Conservation (phyloP, 2,113 vertebrate genomes). For the Ceyx cyanopectus region DNA sequence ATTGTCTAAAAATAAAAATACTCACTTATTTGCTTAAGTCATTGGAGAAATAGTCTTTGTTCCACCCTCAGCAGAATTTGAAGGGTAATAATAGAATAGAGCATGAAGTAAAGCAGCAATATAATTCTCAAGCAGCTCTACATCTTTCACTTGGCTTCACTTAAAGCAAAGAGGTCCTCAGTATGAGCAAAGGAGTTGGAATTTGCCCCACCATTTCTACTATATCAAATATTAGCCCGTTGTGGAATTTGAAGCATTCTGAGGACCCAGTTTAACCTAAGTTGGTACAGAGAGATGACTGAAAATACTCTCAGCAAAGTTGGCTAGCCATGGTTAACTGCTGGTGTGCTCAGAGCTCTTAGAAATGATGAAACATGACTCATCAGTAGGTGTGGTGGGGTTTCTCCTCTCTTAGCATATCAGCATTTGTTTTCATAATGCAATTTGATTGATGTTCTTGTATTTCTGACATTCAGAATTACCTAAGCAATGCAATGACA, state of each 20-base stretch:
- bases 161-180: background rate
- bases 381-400: background rate
- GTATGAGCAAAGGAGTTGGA: background rate
- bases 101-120: background rate
- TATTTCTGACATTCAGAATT: background rate
- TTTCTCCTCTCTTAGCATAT: background rate
- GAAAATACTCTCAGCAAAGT: background rate
- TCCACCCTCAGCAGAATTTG: background rate
- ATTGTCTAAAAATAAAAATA: background rate
- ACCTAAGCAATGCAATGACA: background rate
- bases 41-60: background rate
- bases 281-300: background rate
- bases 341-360: background rate
- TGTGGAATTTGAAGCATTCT: background rate
- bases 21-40: constrained; percentile 28
- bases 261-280: background rate
- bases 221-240: background rate
- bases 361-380: background rate
- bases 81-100: background rate
- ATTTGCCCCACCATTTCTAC: background rate
- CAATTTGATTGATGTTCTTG: background rate
- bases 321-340: background rate
- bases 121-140: background rate
- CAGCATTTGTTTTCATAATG: background rate
- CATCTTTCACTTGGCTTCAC: background rate